Percentiles rank a stretch among this genome's conserved stretches.
phyloP scores from a whole-genome alignment of 2,797 vertebrate genomes.

The Acanthornis magna region DNA sequence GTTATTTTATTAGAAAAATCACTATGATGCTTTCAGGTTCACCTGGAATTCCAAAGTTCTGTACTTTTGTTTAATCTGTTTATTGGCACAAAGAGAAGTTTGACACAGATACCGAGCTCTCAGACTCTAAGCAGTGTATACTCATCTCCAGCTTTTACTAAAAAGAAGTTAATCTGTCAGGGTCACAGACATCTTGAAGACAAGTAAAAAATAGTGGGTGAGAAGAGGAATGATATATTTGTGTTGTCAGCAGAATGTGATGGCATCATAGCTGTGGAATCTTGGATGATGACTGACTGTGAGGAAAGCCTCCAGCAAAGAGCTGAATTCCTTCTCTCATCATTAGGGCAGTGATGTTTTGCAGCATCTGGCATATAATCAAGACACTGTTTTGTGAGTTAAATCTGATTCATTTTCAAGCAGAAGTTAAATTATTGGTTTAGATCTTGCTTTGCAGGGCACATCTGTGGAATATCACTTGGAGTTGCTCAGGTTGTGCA shows the following conservation, averaged over 20 bases:
- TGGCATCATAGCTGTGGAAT: constrained; percentile 43
- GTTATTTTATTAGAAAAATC: not conserved
- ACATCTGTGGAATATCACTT: not conserved
- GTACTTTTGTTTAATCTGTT: not conserved
- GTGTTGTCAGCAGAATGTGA: not conserved
- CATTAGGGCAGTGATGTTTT: constrained; percentile 17
- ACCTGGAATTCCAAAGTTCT: not conserved
- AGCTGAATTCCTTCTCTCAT: not conserved
- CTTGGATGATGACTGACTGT: not conserved
- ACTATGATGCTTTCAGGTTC: not conserved
- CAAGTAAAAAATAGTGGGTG: not conserved
- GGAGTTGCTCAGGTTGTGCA: not conserved
- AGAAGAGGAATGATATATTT: not conserved
- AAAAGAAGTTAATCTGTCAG: not conserved
- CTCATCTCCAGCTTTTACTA: not conserved
- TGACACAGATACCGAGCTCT: not conserved
- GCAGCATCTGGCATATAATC: constrained; percentile 9
- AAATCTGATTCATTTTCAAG: not conserved
- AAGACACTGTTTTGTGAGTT: not conserved
- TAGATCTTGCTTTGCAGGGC: not conserved
- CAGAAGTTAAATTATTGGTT: not conserved
- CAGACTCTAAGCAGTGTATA: not conserved
- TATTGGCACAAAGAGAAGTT: not conserved
- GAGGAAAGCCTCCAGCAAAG: not conserved
- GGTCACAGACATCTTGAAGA: not conserved